phyloP scores from a whole-genome alignment of 2,113 vertebrate genomes.

The Chlamydotis undulata region DNA sequence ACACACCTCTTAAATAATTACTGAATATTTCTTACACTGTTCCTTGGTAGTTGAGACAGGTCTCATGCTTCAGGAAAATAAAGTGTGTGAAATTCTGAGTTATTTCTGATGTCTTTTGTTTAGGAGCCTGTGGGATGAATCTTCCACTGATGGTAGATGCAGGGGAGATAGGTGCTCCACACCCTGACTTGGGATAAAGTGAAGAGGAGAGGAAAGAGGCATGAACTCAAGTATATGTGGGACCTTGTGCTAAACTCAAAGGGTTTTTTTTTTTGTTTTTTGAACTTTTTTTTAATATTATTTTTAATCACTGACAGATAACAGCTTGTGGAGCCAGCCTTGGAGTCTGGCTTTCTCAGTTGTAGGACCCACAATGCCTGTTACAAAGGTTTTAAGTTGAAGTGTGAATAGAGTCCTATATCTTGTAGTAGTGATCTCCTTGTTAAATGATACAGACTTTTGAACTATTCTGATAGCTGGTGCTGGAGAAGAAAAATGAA shows the following conservation, averaged over 20 bases:
- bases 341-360: fast-evolving
- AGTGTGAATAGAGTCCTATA: neutral
- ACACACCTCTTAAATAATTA: neutral
- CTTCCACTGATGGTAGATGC: neutral
- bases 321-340: neutral
- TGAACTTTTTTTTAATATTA: neutral
- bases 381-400: neutral
- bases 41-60: neutral
- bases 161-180: fast-evolving
- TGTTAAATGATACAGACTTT: neutral
- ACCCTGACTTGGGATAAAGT: neutral
- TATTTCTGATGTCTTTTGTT: neutral
- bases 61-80: neutral
- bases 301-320: neutral
- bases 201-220: neutral
- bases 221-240: neutral
- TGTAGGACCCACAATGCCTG: neutral
- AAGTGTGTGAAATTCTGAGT: neutral
- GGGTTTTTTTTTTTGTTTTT: neutral
- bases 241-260: neutral
- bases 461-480: neutral
- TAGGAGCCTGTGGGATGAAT: neutral
- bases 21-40: neutral
- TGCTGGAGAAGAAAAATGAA: neutral
- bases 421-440: neutral